phyloP scores from a whole-genome alignment of 2,797 vertebrate species.

The Anguilla anguilla region DNA sequence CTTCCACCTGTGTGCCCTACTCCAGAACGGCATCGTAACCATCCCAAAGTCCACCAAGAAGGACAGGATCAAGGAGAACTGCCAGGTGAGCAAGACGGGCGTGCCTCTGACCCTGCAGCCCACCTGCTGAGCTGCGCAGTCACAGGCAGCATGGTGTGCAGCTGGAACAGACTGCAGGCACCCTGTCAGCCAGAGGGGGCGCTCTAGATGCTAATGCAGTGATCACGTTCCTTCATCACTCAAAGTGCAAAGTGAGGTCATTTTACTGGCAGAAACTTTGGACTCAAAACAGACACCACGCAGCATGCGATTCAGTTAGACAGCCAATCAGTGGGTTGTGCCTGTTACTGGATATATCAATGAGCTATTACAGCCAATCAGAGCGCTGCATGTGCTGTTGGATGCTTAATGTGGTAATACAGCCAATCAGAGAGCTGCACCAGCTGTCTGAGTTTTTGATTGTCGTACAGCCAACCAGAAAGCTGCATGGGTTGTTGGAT shows the following conservation, averaged over 20 bases:
- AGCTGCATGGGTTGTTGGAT: neutral
- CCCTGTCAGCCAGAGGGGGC: no score
- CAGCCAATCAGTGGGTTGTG: no score
- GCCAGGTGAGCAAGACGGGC: constrained; percentile 64
- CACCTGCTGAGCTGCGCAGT: no score
- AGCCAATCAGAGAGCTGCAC: neutral
- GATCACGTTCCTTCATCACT: neutral
- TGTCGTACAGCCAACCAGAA: neutral
- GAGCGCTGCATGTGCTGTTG: neutral
- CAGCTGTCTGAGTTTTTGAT: no score
- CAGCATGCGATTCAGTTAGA: no score
- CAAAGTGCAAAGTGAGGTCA: neutral
- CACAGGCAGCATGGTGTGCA: neutral
- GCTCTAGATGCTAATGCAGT: neutral
- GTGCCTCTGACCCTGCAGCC: neutral
- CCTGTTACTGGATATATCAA: no score
- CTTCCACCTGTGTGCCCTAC: neutral
- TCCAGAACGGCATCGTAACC: constrained; percentile 79
- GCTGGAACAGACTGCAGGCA: neutral
- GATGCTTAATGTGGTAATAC: neutral
- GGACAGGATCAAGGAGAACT: constrained; percentile 76
- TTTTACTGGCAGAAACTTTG: neutral
- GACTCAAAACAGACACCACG: neutral
- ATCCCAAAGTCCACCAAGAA: constrained; percentile 81
- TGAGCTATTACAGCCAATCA: no score